Evolutionary conservation across 2,888 invertebrate species (phyloP), one percentile per base, ranked within the genome.

Genomic region (Phanerotoma sp.): DNA sequence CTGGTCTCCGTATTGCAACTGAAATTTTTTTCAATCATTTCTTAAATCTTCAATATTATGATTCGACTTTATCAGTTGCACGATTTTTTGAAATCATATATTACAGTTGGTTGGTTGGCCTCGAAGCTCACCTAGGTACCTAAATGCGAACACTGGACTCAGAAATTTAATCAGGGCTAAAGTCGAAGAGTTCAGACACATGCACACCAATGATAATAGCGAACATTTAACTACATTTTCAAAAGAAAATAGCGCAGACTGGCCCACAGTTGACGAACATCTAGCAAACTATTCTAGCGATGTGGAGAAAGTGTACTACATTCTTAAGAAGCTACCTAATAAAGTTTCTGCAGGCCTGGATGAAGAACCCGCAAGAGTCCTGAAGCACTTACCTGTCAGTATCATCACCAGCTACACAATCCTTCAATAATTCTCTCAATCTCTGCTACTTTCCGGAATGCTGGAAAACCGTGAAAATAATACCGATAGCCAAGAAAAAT

Each of bases 391-490:
- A 1, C 54, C 57, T 0, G 4, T 10, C 2, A 46, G 18, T 25
- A n/a, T 41, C 6, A 49, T 60, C 1, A 9, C 9, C 2, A 20
- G 48, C 18, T 38, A 49, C 11, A 30, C 50, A 1, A 56, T 53
- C 60, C 5, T 54, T 62, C 25, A 57, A 62, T 15, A 62, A 60
- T 10, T 35, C 63, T 0, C 57, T 58, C 21, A 70, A 72, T 10
- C 64, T 62, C 15, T 62, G 49, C 5, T 60, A 65, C 25, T 71
- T 69, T 60, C 70, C 73, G 0, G 30, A 18, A 0, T 50, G 11
- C 4, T 64, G 63, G 63, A 65, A 63, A 56, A 54, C 18, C 10
- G 65, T 65, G 0, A 68, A 66, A 54, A 46, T 66, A 0, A 60
- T 66, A 0, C 48, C 65, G 0, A 45, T 66, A 5, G 7, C 40